Base-by-base conservation (phyloP, 2,113 vertebrate species). In the Chrysemys picta region DNA sequence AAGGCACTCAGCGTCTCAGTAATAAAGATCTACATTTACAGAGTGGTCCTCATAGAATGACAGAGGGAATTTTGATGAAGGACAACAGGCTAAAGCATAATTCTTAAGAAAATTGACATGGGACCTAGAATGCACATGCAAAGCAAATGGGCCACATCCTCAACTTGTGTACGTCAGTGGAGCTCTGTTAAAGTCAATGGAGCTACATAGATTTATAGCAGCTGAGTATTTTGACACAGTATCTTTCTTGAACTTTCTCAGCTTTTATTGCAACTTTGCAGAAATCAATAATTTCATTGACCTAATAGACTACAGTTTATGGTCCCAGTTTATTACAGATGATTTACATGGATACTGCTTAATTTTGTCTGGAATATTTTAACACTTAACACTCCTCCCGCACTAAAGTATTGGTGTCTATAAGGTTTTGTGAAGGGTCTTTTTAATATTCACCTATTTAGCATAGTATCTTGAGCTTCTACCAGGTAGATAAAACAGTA, bases 271-370 rank as follows among this genome's bases (percentile, higher is more conserved):
- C 56, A 91, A 52, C 69, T 19, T 84, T 29, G 80, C 81, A 96
- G 80, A 96, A 96, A 96, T 93, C 94, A 96, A 96, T 95, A 88
- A 88, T 95, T 96, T 92, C 91, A 96, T 96, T 93, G 91, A 25
- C 49, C 93, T 92, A 95, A 93, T 84, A 92, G 90, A 49, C 56
- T 80, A 86, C 89, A 91, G 42, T 53, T 96, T 42, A 83, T 90
- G 35, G 87, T 50, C 89, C 87, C 82, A 94, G 49, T 88, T 89
- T 92, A 92, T 95, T 94, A 89, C 81, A 82, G 92, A 76, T 79
- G 56, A 53, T 25, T 62, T 85, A 56, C 35, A 62, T 89, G 84
- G 49, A 65, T 79, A 76, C 87, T 91, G 82, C 42, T 94, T 75
- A 25, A 29, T 47, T 47, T 78, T 78, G 24, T 27, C 42, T 27